A percentile compares a stretch with the other conserved stretches of the same genome.
These are phyloP conservation scores for Metalampra italica DNA, from an alignment of 2,888 invertebrate genomes.

Conservation along the genomic window DNA sequence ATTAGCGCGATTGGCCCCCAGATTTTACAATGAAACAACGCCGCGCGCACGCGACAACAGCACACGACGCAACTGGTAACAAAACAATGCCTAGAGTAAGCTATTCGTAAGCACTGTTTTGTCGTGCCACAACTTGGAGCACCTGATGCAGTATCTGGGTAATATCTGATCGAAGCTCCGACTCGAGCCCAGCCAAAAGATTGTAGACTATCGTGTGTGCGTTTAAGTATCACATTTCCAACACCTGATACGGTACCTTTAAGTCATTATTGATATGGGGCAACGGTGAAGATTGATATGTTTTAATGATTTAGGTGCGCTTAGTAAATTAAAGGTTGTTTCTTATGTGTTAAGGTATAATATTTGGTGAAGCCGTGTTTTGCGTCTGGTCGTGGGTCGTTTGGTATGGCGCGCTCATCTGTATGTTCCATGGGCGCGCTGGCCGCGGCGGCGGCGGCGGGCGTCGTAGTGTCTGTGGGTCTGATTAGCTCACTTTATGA, in stretches of 20 bases:
- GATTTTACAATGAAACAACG: too few species aligned
- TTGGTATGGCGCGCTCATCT: conserved; percentile 64
- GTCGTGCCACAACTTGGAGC: too few species aligned
- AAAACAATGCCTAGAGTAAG: too few species aligned
- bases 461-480: conserved; percentile 72
- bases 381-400: conserved; percentile 30
- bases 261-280: conserved; percentile 40
- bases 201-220: conserved; percentile 21
- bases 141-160: too few species aligned
- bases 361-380: conserved; percentile 25
- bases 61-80: too few species aligned
- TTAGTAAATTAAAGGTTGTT: conserved; percentile 27
- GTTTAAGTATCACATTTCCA: conserved; percentile 24
- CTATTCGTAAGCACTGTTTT: too few species aligned
- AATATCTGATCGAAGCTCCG: too few species aligned
- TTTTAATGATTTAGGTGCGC: conserved; percentile 36
- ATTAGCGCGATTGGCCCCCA: too few species aligned
- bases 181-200: conserved; percentile 15
- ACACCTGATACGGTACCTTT: conserved; percentile 18
- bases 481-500: conserved; percentile 69
- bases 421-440: conserved; percentile 59
- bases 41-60: too few species aligned
- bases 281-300: conserved; percentile 40
- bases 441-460: conserved; percentile 70
- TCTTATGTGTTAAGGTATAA: conserved; percentile 21